Evolutionary conservation across 2,797 vertebrate species (phyloP).

Genomic region (Scolopax bukidnonensis): DNA sequence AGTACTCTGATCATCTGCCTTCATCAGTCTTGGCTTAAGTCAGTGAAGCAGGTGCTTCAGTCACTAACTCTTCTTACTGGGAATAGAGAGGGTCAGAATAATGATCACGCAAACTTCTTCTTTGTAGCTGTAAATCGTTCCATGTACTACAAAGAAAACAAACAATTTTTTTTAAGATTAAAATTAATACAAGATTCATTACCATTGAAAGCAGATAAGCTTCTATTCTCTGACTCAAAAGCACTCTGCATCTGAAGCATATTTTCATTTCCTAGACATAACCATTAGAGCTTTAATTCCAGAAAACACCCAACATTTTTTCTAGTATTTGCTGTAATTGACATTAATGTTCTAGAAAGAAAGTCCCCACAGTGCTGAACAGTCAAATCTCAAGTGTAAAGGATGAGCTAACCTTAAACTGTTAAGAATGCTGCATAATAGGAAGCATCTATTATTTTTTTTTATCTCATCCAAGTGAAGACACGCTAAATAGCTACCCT

Average conservation of each 20-base stretch:
- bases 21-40: neutral
- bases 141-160: constrained; percentile 87
- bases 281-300: neutral
- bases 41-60: neutral
- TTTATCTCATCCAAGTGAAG: neutral
- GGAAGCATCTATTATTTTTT: neutral
- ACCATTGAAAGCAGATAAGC: neutral
- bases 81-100: neutral
- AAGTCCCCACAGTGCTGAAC: neutral
- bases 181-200: neutral
- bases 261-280: neutral
- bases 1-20: neutral
- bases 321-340: neutral
- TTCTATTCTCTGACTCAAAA: neutral
- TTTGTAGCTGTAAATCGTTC: constrained; percentile 96
- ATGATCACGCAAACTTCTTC: constrained; percentile 93
- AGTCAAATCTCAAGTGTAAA: neutral
- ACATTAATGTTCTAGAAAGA: neutral
- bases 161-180: neutral
- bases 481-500: neutral
- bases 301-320: neutral
- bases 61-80: neutral
- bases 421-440: neutral
- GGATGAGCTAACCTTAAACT: neutral
- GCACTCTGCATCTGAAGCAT: neutral